Conservation (phyloP, 92 coral and sea anemone genomes). For the Epizoanthus ramosus region DNA sequence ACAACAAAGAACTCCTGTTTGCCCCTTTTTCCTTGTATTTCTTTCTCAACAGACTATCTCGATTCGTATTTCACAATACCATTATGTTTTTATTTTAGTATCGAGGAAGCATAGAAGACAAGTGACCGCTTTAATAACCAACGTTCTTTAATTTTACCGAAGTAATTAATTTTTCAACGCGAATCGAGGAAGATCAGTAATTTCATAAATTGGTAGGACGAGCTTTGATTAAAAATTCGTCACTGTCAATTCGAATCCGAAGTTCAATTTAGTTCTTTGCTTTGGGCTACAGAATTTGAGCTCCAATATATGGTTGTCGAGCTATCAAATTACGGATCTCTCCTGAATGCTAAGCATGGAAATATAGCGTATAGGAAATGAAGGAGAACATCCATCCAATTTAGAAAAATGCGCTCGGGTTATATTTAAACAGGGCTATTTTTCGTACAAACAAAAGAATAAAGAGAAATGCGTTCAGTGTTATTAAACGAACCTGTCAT, state of each 20-base stretch:
- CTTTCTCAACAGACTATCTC: not conserved
- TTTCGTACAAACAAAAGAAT: slow-evolving; percentile 40
- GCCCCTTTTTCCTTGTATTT: not conserved
- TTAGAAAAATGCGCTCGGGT: slow-evolving; percentile 8
- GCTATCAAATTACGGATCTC: slow-evolving; percentile 37
- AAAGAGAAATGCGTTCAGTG: not conserved
- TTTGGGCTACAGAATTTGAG: slow-evolving; percentile 16
- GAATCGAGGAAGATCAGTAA: slow-evolving; percentile 32
- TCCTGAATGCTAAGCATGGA: slow-evolving; percentile 11
- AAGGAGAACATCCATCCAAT: slow-evolving; percentile 14
- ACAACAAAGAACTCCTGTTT: not conserved
- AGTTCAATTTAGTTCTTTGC: slow-evolving; percentile 30
- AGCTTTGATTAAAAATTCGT: slow-evolving; percentile 43
- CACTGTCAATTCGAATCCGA: slow-evolving; percentile 30
- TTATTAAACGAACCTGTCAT: slow-evolving; percentile 30
- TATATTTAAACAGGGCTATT: slow-evolving; percentile 26
- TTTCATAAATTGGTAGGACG: slow-evolving; percentile 38
- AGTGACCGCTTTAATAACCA: slow-evolving; percentile 30
- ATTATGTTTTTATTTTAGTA: not conserved
- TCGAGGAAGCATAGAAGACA: not conserved
- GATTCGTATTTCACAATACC: not conserved
- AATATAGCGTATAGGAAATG: slow-evolving; percentile 32
- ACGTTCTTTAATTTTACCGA: slow-evolving; percentile 38
- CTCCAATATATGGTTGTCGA: slow-evolving; percentile 4
- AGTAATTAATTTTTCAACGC: slow-evolving; percentile 44